These are phyloP conservation scores for Latrodectus geometricus DNA, from an alignment of 1,140 invertebrate genomes.

Conservation along the genomic window DNA sequence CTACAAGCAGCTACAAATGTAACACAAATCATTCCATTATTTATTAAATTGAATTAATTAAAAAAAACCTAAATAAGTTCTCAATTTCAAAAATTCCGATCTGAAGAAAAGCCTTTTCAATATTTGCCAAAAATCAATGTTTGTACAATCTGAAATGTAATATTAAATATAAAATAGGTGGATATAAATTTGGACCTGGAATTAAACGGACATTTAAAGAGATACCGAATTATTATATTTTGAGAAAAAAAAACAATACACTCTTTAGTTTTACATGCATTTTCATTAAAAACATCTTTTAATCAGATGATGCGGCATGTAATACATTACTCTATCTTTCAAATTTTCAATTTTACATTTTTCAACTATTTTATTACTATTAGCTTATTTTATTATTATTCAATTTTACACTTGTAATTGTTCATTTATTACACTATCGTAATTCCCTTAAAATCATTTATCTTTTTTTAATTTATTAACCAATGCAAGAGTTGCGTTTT, in stretches of 20 bases:
- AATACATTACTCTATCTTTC: not conserved
- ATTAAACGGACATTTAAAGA: not conserved
- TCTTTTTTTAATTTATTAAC: not conserved
- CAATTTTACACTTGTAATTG: not conserved
- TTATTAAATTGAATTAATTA: not conserved
- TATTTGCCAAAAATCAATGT: not conserved
- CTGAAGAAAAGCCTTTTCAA: not conserved
- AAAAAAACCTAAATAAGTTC: not conserved
- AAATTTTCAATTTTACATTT: too few species aligned
- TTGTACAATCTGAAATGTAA: not conserved
- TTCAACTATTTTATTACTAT: too few species aligned
- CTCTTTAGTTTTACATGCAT: not conserved
- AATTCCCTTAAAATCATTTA: not conserved
- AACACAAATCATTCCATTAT: not conserved
- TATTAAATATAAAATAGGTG: not conserved
- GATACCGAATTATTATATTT: not conserved
- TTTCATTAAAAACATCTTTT: not conserved
- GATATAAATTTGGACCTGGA: not conserved
- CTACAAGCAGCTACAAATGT: not conserved
- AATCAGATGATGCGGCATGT: not conserved
- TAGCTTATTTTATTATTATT: too few species aligned
- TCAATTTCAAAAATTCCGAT: not conserved
- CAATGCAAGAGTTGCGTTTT: not conserved
- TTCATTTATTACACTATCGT: not conserved
- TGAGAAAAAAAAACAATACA: not conserved